These are phyloP conservation scores for Microtus californicus DNA, from an alignment of 2,797 vertebrate species.

Conservation along the genomic window DNA sequence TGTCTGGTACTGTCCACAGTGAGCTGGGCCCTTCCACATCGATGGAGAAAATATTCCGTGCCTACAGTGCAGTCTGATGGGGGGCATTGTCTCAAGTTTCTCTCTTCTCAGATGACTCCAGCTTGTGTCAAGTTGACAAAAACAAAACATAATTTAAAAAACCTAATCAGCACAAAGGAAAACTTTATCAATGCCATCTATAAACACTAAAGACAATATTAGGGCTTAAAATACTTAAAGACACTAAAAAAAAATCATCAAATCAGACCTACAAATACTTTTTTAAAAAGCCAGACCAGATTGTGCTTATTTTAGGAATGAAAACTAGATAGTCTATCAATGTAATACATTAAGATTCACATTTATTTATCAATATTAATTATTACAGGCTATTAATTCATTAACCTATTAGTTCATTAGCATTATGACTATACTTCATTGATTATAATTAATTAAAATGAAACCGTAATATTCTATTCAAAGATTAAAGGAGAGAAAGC, in stretches of 20 bases:
- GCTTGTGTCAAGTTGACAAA: neutral
- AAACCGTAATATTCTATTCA: slow-evolving; percentile 2
- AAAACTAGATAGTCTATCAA: slow-evolving; percentile 17
- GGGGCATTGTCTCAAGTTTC: neutral
- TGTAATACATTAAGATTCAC: slow-evolving; percentile 28
- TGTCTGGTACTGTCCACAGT: neutral
- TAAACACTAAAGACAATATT: slow-evolving; percentile 11
- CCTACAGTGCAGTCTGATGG: neutral
- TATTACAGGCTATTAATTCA: slow-evolving; percentile 6
- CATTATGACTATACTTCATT: neutral
- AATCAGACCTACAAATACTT: neutral
- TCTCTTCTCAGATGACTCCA: neutral
- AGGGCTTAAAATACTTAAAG: neutral
- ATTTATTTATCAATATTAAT: slow-evolving; percentile 1
- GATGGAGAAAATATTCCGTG: neutral
- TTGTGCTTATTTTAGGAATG: slow-evolving; percentile 11
- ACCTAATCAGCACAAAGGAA: neutral
- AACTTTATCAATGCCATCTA: slow-evolving; percentile 9
- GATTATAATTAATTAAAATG: slow-evolving; percentile 12
- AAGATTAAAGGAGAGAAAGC: slow-evolving; percentile 9
- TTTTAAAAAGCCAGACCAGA: neutral
- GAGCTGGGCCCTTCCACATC: neutral
- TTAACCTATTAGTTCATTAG: neutral
- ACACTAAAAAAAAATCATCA: neutral
- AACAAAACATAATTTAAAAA: neutral